Conservation (phyloP, 2,888 invertebrate species). For the Diploptera punctata region DNA sequence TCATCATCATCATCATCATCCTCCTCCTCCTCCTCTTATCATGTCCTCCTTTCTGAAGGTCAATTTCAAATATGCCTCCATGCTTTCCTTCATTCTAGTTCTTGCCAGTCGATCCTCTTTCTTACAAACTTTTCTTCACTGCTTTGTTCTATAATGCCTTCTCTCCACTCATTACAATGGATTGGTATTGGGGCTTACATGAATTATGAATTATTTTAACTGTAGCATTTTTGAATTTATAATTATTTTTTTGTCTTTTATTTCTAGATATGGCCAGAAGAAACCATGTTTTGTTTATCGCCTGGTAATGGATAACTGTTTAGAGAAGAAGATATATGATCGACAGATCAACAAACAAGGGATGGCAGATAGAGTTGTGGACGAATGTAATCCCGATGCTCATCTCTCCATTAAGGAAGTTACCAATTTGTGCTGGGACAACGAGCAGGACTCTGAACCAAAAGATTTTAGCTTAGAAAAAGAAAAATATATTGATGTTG, state of each 20-base stretch:
- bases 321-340: slow-evolving; percentile 98
- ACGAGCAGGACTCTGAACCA: slow-evolving; percentile 81
- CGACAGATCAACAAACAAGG: slow-evolving; percentile 98
- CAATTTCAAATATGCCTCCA: too few species aligned
- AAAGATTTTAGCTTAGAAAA: slow-evolving; percentile 75
- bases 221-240: too few species aligned
- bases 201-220: too few species aligned
- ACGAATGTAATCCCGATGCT: slow-evolving; percentile 97
- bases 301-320: slow-evolving; percentile 94
- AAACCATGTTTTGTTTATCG: slow-evolving; percentile 96
- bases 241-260: background rate
- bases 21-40: too few species aligned
- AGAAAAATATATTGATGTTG: slow-evolving; percentile 79
- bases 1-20: too few species aligned
- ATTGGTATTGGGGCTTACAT: too few species aligned
- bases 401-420: slow-evolving; percentile 89
- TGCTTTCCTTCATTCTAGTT: too few species aligned
- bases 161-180: too few species aligned
- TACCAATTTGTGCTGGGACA: slow-evolving; percentile 88
- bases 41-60: too few species aligned
- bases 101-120: too few species aligned
- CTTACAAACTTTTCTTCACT: too few species aligned
- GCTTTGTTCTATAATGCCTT: too few species aligned
- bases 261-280: slow-evolving; percentile 86
- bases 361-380: slow-evolving; percentile 97